phyloP scores from a whole-genome alignment of 2,797 vertebrate species.

The Smutsia gigantea region DNA sequence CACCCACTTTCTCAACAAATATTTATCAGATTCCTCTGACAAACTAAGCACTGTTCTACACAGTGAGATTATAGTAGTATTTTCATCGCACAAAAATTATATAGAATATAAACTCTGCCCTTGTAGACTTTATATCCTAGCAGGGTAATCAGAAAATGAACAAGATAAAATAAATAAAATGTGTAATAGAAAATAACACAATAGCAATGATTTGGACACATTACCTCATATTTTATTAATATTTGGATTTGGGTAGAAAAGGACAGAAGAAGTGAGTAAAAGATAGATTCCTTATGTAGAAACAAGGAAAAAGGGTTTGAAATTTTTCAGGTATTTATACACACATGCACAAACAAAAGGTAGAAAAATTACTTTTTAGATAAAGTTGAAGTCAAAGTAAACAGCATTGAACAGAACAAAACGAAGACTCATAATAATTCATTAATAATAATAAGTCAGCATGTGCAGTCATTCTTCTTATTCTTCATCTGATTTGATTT shows the following conservation, averaged over 20 bases:
- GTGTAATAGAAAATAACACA: neutral
- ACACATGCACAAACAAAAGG: neutral
- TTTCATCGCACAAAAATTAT: neutral
- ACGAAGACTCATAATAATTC: neutral
- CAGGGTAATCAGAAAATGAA: neutral
- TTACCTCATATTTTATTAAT: neutral
- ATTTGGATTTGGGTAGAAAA: neutral
- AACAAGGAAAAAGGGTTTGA: neutral
- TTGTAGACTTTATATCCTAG: neutral
- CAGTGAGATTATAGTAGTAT: neutral
- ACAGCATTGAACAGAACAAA: neutral
- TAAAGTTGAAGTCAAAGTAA: neutral
- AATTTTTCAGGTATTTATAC: neutral
- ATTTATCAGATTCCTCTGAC: neutral
- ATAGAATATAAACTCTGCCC: neutral
- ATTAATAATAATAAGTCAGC: neutral
- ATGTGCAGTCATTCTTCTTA: neutral
- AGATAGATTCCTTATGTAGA: neutral
- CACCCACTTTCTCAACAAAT: neutral
- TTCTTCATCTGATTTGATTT: neutral
- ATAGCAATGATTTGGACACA: neutral
- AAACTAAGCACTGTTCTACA: neutral
- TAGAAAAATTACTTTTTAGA: neutral
- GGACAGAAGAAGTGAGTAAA: neutral
- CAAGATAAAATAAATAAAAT: neutral